Conservation (phyloP, 2,888 invertebrate species). For the Leptopterna dolabrata region DNA sequence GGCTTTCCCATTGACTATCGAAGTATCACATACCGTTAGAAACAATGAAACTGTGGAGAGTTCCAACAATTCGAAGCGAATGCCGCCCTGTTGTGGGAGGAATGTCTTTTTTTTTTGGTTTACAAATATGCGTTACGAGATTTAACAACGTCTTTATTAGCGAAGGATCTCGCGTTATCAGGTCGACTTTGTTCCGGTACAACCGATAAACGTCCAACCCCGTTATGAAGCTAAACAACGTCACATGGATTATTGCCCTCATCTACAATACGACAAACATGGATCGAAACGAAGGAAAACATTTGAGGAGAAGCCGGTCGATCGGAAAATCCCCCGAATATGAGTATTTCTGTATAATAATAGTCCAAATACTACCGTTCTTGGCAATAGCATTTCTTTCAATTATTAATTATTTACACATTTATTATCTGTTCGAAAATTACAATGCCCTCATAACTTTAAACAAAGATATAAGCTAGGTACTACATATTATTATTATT, state of each 20-base stretch:
- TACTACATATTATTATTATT: too few relatives aligned
- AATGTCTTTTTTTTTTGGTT: not conserved
- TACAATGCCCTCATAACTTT: too few relatives aligned
- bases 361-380: too few relatives aligned
- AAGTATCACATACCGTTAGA: conserved; percentile 37
- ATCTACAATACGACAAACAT: not conserved
- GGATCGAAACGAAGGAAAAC: not conserved
- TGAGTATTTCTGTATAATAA: too few relatives aligned
- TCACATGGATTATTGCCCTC: not conserved
- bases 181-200: not conserved
- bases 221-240: not conserved
- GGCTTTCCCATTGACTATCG: not conserved
- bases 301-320: too few relatives aligned
- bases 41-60: not conserved
- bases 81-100: not conserved
- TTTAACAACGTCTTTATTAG: not conserved
- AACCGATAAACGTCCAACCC: not conserved
- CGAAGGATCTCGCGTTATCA: not conserved
- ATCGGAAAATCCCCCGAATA: too few relatives aligned
- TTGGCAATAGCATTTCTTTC: too few relatives aligned
- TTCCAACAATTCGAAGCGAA: not conserved
- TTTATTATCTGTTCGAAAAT: too few relatives aligned
- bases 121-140: not conserved
- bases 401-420: too few relatives aligned
- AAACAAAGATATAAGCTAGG: too few relatives aligned